phyloP scores from a whole-genome alignment of 1,140 invertebrate genomes.

The Arion vulgaris region DNA sequence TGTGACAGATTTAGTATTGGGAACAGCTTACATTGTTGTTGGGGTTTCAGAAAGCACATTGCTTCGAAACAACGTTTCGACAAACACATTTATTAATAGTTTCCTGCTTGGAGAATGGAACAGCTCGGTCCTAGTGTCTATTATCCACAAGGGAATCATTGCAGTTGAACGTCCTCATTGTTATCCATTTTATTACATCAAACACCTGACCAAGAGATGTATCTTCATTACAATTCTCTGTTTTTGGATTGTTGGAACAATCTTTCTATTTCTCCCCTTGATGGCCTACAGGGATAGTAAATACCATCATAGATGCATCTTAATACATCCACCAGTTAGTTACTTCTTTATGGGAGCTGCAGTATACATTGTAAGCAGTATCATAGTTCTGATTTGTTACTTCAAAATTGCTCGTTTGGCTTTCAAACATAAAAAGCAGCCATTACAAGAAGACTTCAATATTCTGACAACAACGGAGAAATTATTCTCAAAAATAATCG shows the following conservation, averaged over 20 bases:
- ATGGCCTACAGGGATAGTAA: not conserved
- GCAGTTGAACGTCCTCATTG: not conserved
- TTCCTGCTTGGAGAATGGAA: not conserved
- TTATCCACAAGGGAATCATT: not conserved
- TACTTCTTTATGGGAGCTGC: not conserved
- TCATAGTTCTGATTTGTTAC: not conserved
- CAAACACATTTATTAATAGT: not conserved
- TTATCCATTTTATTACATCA: slow-evolving; percentile 1
- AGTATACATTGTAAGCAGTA: not conserved
- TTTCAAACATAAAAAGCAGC: not conserved
- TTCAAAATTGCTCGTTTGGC: not conserved
- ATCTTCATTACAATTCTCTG: not conserved
- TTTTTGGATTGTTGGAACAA: not conserved
- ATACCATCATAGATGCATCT: not conserved
- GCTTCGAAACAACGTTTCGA: not conserved
- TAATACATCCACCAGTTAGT: not conserved
- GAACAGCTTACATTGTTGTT: too few relatives aligned
- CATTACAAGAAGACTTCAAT: not conserved
- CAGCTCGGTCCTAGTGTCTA: not conserved
- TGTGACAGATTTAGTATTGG: not conserved
- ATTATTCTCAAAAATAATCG: not conserved
- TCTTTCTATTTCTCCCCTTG: not conserved
- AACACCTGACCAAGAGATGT: not conserved
- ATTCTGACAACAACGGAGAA: not conserved
- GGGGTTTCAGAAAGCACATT: not conserved